These are phyloP conservation scores for Argya squamiceps DNA, from an alignment of 2,797 vertebrate genomes.

Conservation along the genomic window DNA sequence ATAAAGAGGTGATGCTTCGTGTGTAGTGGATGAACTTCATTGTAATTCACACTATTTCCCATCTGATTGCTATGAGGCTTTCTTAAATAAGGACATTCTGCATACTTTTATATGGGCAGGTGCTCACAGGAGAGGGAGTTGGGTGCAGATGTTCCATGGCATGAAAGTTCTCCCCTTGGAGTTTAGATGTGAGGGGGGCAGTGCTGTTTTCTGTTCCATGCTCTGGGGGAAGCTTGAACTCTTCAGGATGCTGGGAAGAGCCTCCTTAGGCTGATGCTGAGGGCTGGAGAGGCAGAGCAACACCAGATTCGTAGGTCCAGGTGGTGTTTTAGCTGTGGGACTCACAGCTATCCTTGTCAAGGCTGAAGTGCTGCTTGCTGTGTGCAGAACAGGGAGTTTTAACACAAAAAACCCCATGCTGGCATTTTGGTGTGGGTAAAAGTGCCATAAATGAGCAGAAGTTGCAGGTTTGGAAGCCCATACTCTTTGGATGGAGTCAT, in stretches of 20 bases:
- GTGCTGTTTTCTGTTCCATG: background rate
- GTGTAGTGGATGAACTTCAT: background rate
- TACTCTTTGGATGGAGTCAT: background rate
- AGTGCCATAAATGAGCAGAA: background rate
- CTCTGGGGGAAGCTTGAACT: background rate
- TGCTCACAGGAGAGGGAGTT: fast-evolving
- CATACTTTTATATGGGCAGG: fast-evolving
- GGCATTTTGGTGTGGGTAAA: background rate
- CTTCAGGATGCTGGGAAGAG: fast-evolving
- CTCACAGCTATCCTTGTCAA: background rate
- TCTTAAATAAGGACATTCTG: background rate
- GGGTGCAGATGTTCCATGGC: background rate
- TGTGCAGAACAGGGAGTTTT: background rate
- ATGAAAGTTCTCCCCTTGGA: background rate
- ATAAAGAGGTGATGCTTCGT: background rate
- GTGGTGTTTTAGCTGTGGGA: background rate
- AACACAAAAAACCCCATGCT: background rate
- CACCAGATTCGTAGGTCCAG: background rate
- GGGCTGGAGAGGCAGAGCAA: background rate
- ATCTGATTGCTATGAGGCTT: background rate
- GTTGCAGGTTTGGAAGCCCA: background rate
- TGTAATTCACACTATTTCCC: background rate
- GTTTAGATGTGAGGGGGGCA: fast-evolving
- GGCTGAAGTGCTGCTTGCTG: background rate
- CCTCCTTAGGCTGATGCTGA: background rate